Evolutionary conservation across 1,140 invertebrate species (phyloP).

Genomic region (Bicyclus anynana): DNA sequence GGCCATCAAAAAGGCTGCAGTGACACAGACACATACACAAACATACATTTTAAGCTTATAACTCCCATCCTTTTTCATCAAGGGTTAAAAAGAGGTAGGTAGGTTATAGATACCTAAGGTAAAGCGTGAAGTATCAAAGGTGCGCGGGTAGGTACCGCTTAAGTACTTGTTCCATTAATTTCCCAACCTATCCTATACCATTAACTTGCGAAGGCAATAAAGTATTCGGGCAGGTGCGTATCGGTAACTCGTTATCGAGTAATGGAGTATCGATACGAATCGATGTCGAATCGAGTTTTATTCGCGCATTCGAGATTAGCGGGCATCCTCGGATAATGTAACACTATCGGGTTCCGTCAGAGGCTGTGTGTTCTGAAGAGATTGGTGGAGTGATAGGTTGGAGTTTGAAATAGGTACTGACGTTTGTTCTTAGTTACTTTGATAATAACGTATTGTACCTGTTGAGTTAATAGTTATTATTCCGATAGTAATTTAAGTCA

Average conservation of each 20-base stretch:
- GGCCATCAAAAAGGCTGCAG: too few species aligned
- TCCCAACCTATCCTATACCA: constrained; percentile 34
- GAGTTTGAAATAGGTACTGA: not conserved
- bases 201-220: constrained; percentile 36
- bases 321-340: constrained; percentile 17
- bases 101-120: too few species aligned
- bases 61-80: too few species aligned
- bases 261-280: constrained; percentile 38
- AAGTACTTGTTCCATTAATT: constrained; percentile 30
- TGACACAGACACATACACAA: too few species aligned
- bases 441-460: too few species aligned
- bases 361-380: not conserved
- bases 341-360: constrained; percentile 20
- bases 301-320: constrained; percentile 30
- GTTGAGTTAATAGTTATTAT: too few species aligned
- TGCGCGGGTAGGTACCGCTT: not conserved
- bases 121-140: too few species aligned
- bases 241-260: constrained; percentile 38
- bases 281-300: constrained; percentile 34
- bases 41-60: too few species aligned
- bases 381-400: constrained; percentile 1
- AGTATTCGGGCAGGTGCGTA: constrained; percentile 35
- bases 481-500: too few species aligned
- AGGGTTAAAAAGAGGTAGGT: too few species aligned
- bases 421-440: not conserved